A percentile compares a stretch with the other conserved stretches of the same genome.
phyloP scores from a whole-genome alignment of 2,888 invertebrate species.

The Nephrotoma flavescens region DNA sequence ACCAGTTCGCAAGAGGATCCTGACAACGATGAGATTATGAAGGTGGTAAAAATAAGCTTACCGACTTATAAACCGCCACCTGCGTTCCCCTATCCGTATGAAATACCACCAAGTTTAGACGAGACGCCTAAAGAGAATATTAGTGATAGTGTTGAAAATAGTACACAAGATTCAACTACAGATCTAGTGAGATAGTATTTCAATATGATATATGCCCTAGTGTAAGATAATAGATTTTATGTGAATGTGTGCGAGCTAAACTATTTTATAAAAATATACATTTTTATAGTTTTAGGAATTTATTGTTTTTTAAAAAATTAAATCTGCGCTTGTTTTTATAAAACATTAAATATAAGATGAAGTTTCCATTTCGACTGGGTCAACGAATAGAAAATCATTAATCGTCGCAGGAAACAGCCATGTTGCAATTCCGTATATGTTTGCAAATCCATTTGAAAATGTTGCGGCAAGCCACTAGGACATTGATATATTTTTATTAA shows the following conservation, averaged over 20 bases:
- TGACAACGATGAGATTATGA: constrained; percentile 20
- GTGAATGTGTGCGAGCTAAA: background rate
- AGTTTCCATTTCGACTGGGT: too few species aligned
- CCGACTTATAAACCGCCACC: constrained; percentile 39
- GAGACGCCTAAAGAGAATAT: background rate
- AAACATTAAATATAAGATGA: background rate
- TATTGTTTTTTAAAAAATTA: background rate
- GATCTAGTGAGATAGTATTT: background rate
- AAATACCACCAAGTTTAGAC: background rate
- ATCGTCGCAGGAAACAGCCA: too few species aligned
- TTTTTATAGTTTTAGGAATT: background rate
- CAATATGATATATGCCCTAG: background rate
- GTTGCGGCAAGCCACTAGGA: too few species aligned
- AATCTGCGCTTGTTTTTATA: background rate
- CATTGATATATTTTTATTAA: too few species aligned
- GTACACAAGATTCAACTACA: background rate
- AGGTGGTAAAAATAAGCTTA: constrained; percentile 27
- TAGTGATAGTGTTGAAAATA: background rate
- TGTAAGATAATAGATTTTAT: background rate
- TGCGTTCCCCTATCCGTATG: constrained; percentile 7
- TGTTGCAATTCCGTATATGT: too few species aligned
- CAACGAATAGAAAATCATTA: too few species aligned
- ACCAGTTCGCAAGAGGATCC: constrained; percentile 15
- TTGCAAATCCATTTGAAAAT: too few species aligned
- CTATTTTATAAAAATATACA: background rate